Conservation (phyloP, 2,888 invertebrate genomes). For the Pinctada fucata region DNA sequence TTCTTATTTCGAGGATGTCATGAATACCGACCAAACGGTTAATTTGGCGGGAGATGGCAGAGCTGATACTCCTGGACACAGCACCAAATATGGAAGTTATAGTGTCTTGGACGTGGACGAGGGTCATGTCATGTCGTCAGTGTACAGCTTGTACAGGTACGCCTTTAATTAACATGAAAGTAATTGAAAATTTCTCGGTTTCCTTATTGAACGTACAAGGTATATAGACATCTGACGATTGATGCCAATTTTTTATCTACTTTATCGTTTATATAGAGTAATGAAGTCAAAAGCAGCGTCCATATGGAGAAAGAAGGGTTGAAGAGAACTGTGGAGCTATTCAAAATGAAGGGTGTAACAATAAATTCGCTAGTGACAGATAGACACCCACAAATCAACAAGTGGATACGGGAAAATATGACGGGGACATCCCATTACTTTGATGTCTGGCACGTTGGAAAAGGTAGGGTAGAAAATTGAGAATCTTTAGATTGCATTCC, state of each 20-base stretch:
- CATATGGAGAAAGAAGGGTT: constrained; percentile 2
- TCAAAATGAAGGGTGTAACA: neutral
- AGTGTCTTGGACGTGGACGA: constrained; percentile 4
- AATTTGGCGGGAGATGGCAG: neutral
- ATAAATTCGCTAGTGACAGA: constrained; percentile 3
- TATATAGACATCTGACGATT: too few relatives aligned
- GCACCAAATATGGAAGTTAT: neutral
- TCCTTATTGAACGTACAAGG: too few relatives aligned
- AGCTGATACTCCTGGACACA: neutral
- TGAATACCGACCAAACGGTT: neutral
- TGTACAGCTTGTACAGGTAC: constrained; percentile 5
- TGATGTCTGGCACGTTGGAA: constrained; percentile 1
- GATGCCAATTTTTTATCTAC: too few relatives aligned
- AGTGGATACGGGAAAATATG: neutral
- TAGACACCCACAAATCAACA: neutral
- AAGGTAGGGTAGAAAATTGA: neutral
- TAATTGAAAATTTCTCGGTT: too few relatives aligned
- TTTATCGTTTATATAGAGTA: constrained; percentile 3
- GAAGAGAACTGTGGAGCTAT: neutral
- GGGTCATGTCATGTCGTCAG: neutral
- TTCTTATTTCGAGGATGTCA: neutral
- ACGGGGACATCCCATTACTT: neutral
- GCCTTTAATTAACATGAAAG: too few relatives aligned
- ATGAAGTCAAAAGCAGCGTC: constrained; percentile 6
- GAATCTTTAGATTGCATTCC: neutral